Conservation (phyloP, 1,140 invertebrate genomes). For the Pygmarrhopalites habei region DNA sequence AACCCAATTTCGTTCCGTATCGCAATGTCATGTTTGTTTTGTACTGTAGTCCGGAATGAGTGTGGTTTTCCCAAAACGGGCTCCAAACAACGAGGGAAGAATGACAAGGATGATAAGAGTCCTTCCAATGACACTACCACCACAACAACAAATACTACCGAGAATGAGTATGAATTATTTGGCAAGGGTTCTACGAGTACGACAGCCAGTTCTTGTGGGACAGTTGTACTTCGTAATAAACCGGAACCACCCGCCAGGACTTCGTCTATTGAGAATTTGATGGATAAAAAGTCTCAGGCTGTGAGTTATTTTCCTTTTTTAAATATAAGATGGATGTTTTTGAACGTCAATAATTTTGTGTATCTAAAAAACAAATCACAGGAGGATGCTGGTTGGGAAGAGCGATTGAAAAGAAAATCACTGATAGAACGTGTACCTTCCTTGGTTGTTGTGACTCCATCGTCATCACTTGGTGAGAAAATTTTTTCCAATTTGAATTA, state of each 20-base stretch:
- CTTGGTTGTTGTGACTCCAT: constrained; percentile 37
- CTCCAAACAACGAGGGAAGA: constrained; percentile 69
- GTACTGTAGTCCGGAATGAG: constrained; percentile 93
- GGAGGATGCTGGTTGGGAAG: constrained; percentile 36
- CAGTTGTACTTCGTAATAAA: constrained; percentile 51
- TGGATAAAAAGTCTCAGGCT: constrained; percentile 18
- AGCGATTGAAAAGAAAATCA: constrained; percentile 37
- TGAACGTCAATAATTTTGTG: too few relatives aligned
- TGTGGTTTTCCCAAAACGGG: constrained; percentile 60
- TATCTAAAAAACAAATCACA: too few relatives aligned
- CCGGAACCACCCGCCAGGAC: constrained; percentile 31
- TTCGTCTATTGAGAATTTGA: constrained; percentile 15
- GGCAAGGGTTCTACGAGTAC: constrained; percentile 80
- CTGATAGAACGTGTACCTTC: constrained; percentile 38
- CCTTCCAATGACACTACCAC: constrained; percentile 49
- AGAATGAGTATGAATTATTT: constrained; percentile 82
- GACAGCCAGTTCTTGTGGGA: constrained; percentile 79
- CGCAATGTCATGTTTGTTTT: too few relatives aligned
- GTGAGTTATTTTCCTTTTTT: too few relatives aligned
- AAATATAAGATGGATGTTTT: too few relatives aligned
- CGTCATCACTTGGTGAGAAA: too few relatives aligned
- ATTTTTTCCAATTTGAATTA: too few relatives aligned
- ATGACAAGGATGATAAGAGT: constrained; percentile 41
- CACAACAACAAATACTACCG: too few relatives aligned
- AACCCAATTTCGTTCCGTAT: too few relatives aligned